Conservation (phyloP, 2,113 vertebrate genomes). For the Syngnathoides biaculeatus region DNA sequence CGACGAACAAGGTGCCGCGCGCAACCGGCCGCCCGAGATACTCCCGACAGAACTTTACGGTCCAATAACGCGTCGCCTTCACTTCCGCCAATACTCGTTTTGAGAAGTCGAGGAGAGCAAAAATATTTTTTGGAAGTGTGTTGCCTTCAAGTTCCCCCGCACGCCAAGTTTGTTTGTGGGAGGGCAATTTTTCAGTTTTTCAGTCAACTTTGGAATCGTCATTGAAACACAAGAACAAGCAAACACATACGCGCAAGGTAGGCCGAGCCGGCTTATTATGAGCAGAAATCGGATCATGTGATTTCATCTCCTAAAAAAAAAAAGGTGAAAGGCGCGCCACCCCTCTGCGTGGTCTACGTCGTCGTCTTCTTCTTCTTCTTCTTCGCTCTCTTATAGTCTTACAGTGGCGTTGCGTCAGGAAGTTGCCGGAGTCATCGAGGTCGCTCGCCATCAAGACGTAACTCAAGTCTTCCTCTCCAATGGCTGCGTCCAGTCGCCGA, state of each 20-base stretch:
- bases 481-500: background rate
- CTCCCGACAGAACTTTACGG: slow-evolving; percentile 8
- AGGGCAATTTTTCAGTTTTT: too few species aligned
- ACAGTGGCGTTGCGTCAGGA: slow-evolving; percentile 75
- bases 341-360: slow-evolving; percentile 43
- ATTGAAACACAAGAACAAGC: background rate
- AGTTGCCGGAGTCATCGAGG: slow-evolving; percentile 62
- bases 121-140: background rate
- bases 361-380: too few species aligned
- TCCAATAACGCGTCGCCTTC: slow-evolving; percentile 41
- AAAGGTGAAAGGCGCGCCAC: slow-evolving; percentile 52
- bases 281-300: slow-evolving; percentile 65
- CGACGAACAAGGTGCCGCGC: slow-evolving; percentile 17
- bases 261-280: slow-evolving; percentile 59
- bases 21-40: background rate
- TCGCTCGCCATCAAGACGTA: slow-evolving; percentile 49
- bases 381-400: slow-evolving; percentile 31
- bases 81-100: background rate
- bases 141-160: background rate
- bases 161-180: too few species aligned
- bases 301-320: slow-evolving; percentile 63
- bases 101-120: background rate
- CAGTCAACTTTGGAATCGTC: background rate
- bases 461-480: slow-evolving; percentile 15
- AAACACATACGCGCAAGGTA: slow-evolving; percentile 2